Conservation (phyloP, 1,140 invertebrate species). For the Acyrthosiphon pisum region DNA sequence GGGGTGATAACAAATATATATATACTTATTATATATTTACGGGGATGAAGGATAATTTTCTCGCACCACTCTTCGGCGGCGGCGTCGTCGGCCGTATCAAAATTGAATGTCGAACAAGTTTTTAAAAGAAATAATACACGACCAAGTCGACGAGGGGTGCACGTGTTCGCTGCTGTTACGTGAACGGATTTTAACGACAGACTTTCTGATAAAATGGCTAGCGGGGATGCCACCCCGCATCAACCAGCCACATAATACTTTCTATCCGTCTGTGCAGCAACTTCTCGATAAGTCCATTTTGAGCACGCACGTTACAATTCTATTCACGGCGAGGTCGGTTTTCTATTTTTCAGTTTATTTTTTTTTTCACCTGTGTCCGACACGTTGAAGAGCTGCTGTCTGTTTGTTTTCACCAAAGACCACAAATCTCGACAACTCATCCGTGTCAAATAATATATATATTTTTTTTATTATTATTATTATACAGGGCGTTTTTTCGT, state of each 20-base stretch:
- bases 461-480: too few species aligned
- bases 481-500: neutral
- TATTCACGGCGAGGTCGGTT: neutral
- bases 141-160: neutral
- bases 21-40: neutral
- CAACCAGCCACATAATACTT: neutral
- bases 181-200: slow-evolving; percentile 21
- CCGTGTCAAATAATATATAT: too few species aligned
- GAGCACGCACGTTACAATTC: neutral
- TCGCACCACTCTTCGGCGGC: neutral
- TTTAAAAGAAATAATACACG: slow-evolving; percentile 32
- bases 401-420: too few species aligned
- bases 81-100: neutral
- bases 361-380: neutral
- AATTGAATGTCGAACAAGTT: slow-evolving; percentile 43
- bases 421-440: too few species aligned
- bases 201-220: neutral
- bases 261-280: neutral
- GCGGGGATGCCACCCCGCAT: neutral
- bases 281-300: neutral
- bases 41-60: neutral
- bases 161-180: slow-evolving; percentile 3
- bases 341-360: neutral
- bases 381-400: too few species aligned
- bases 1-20: neutral